phyloP scores from a whole-genome alignment of 2,888 invertebrate species.

The Drosophila nigricruria region DNA sequence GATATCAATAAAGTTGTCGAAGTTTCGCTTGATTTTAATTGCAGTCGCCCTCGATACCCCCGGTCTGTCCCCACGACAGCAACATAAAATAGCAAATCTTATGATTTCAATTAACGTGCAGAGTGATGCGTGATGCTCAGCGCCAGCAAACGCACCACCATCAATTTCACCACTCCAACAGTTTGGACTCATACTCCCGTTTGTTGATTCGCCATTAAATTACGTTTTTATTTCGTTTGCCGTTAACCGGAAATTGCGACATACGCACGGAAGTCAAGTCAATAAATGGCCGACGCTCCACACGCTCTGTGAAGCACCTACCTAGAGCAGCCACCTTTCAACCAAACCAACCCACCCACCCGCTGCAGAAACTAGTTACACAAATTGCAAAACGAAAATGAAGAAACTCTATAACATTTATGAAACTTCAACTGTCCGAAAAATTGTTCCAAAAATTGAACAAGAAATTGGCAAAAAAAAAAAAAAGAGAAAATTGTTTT shows the following conservation, averaged over 20 bases:
- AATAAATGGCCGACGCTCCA: conserved; percentile 66
- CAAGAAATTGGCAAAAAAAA: conserved; percentile 45
- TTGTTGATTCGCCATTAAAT: conserved; percentile 66
- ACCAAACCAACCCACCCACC: background rate
- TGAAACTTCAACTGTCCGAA: conserved; percentile 65
- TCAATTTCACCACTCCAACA: conserved; percentile 22
- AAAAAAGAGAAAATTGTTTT: conserved; percentile 62
- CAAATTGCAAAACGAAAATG: conserved; percentile 47
- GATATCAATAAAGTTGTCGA: conserved; percentile 76
- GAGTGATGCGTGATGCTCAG: conserved; percentile 44
- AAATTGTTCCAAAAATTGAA: conserved; percentile 37
- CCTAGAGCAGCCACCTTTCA: background rate
- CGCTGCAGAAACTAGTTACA: conserved; percentile 67
- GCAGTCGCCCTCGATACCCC: conserved; percentile 2
- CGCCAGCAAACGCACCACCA: conserved; percentile 19
- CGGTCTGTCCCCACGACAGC: background rate
- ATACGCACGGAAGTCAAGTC: conserved; percentile 82
- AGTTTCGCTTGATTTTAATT: conserved; percentile 35
- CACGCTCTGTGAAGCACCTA: conserved; percentile 4
- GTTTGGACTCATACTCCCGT: conserved; percentile 22
- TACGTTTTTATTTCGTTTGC: conserved; percentile 81
- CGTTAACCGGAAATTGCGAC: conserved; percentile 80
- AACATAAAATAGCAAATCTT: conserved; percentile 70
- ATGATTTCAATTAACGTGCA: conserved; percentile 72
- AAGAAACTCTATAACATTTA: conserved; percentile 64